A percentile compares a stretch with the other conserved stretches of the same genome.
Conservation (phyloP, 2,113 vertebrate species). For the Irena cyanogastra region DNA sequence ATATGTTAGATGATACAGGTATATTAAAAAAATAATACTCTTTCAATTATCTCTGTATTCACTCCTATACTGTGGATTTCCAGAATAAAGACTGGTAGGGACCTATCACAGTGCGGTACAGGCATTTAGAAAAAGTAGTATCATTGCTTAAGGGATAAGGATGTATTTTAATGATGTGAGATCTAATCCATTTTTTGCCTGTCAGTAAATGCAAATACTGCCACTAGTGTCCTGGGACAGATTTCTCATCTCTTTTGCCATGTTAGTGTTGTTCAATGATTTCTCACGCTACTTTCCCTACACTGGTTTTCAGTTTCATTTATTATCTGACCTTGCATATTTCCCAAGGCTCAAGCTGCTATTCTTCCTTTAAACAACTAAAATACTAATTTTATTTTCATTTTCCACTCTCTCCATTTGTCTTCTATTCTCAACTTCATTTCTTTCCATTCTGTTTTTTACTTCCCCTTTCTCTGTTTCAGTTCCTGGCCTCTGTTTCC, state of each 20-base stretch:
- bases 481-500: neutral
- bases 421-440: neutral
- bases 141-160: neutral
- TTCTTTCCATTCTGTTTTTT: neutral
- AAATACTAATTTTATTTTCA: neutral
- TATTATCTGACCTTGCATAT: neutral
- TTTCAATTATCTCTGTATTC: neutral
- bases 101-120: neutral
- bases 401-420: neutral
- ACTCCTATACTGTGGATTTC: neutral
- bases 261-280: neutral
- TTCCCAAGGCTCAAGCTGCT: neutral
- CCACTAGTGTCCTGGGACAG: neutral
- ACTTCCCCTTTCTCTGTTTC: neutral
- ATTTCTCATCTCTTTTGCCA: neutral
- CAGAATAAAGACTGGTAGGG: neutral
- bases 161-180: neutral
- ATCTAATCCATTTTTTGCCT: neutral
- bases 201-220: neutral
- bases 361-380: neutral
- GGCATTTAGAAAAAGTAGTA: neutral
- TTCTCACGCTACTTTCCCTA: neutral
- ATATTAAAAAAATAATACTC: neutral
- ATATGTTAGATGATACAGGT: rapidly evolving
- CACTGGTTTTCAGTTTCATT: neutral